Base-by-base conservation (phyloP, 2,113 vertebrate genomes). In the Misgurnus mizolepis region DNA sequence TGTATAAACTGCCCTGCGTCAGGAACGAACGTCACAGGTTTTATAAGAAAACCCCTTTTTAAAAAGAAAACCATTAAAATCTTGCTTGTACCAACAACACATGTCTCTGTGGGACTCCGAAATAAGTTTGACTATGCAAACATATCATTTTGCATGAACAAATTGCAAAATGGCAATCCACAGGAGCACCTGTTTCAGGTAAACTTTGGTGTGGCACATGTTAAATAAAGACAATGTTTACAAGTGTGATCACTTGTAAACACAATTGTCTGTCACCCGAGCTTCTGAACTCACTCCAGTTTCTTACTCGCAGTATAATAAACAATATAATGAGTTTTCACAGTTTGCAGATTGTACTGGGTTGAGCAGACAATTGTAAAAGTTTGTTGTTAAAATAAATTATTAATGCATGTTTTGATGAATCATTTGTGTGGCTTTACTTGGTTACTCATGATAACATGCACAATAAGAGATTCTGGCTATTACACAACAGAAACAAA, bases 71-170 rank as follows among this genome's bases (percentile, higher is more conserved):
- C 41, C 6, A 56, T 53, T 7, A 40, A 40, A 58, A n/a, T 15
- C 55, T 34, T 27, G 49, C 8, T 78, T 4, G 50, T 53, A 4
- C 45, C 40, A 11, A 11, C 40, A 11, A 11, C 4, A 41, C 34
- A 34, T 11, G 8, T 67, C 22, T 39, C n/a, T 12, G 17, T 67
- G 8, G 10, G 27, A 47, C 17, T 76, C 66, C 71, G 56, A 65
- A 68, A 55, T 43, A 15, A 67, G 61, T 82, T 82, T 71, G 67
- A 82, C 74, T 82, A 82, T 78, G 80, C 74, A 78, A 77, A 82
- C 14, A 11, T 4, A 12, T 45, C 4, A 1, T 41, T 80, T 80
- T 67, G 72, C 73, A 76, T 76, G 41, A 17, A 61, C 53, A 61
- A 45, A 74, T 41, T 17, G 43, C n/a, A 27, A 61, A 45, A 74